Base-by-base conservation (phyloP, 53 echinoderm and acorn worm genomes). In the Holothuria leucospilota region DNA sequence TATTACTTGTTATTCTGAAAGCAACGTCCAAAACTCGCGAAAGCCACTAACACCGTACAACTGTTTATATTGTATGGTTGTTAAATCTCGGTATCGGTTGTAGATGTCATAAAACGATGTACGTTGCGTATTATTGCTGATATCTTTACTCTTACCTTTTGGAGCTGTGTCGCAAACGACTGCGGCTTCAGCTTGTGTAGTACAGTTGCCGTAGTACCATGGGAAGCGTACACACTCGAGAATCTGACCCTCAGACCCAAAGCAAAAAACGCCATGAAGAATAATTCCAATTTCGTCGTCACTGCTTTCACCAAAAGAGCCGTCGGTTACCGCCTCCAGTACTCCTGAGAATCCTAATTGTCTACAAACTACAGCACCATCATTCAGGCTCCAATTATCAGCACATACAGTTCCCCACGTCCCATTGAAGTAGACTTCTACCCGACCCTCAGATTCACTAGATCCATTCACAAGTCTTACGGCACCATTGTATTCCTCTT, bases 261-360 rank as follows among this genome's bases (percentile, higher is more conserved):
- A 38, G 21, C 72, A 72, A 39, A 12, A 39, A 18, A 72, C 15
- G 14, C 72, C 40, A 15, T 39, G 21, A 39, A 72, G n/a, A 20
- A 46, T 23, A 3, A 72, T 23, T 16, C 72, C 72, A 2, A 39
- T 21, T 18, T 39, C 23, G 39, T 38, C 40, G 6, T 28, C 68
- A 39, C n/a, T 46, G 46, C 72, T 72, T 39, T 72, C 72, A 72
- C 72, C 72, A 39, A 39, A 72, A 46, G 40, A 40, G 13, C 72
- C 72, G 21, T 72, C 72, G 23, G 72, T 72, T 14, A 72, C 72
- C 34, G 46, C 72, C 40, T 30, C 40, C 40, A 72, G 21, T 30
- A 38, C 72, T 7, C 72, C 72, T 12, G 72, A 72, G 72, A 72
- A 72, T 21, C 72, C 72, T 11, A 72, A 39, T 23, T 72, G 72